These are phyloP conservation scores for Cydia amplana DNA, from an alignment of 1,140 invertebrate species.

Conservation along the genomic window DNA sequence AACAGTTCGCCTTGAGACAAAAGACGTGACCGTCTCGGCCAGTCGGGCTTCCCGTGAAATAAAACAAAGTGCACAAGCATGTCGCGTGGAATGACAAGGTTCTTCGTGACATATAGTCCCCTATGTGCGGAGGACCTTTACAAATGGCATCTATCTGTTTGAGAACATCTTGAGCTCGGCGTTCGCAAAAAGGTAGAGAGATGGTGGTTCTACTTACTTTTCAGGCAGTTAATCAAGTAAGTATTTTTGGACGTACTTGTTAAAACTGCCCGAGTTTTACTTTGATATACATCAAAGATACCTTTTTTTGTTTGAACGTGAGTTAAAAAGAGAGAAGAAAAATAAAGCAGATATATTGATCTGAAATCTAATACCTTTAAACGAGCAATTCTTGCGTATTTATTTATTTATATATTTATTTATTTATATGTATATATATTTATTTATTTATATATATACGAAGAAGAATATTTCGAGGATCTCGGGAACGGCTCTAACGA, in stretches of 20 bases:
- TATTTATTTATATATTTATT: too few species aligned
- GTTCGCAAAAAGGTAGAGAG: constrained; percentile 37
- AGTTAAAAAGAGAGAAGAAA: too few species aligned
- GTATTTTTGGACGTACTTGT: background rate
- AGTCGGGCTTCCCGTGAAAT: background rate
- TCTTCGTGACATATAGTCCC: background rate
- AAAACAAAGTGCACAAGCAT: constrained; percentile 15
- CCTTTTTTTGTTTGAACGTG: too few species aligned
- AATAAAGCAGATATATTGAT: too few species aligned
- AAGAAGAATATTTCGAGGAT: too few species aligned
- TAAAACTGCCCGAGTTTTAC: too few species aligned
- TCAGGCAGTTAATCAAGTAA: background rate
- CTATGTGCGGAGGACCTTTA: background rate
- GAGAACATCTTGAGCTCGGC: constrained; percentile 11
- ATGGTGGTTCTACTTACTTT: background rate
- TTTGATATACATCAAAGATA: too few species aligned
- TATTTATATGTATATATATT: too few species aligned
- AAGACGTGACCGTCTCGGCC: constrained; percentile 7
- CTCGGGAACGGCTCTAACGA: too few species aligned
- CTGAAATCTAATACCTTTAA: too few species aligned
- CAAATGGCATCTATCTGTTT: constrained; percentile 9
- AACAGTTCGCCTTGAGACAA: background rate
- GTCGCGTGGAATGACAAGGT: constrained; percentile 18
- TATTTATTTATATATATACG: too few species aligned
- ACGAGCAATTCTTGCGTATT: too few species aligned